A percentile compares a stretch with the other conserved stretches of the same genome.
Conservation (phyloP, 2,113 vertebrate species). For the Nothoprocta perdicaria region DNA sequence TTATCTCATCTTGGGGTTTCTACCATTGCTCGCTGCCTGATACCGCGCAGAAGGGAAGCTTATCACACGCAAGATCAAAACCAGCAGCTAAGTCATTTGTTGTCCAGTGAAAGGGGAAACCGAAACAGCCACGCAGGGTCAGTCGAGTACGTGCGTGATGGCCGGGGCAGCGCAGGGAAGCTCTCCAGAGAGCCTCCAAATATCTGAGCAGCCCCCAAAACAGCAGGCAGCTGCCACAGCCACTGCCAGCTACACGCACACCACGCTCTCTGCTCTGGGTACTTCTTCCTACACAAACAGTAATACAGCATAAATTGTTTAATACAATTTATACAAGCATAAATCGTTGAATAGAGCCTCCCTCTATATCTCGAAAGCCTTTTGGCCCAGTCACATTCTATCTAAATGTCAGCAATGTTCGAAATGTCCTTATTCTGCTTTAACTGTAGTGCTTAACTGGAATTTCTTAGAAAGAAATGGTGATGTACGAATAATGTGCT, state of each 20-base stretch:
- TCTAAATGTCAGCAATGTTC: neutral
- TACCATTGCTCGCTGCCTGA: neutral
- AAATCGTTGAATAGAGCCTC: neutral
- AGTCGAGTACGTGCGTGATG: fast-evolving
- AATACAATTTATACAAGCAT: neutral
- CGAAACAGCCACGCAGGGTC: fast-evolving
- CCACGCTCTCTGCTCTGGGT: neutral
- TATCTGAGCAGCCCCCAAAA: neutral
- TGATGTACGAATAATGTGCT: neutral
- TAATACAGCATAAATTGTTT: neutral
- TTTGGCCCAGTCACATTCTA: neutral
- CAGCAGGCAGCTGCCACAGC: neutral
- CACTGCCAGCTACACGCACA: neutral
- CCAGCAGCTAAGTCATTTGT: neutral
- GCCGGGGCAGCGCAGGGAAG: neutral
- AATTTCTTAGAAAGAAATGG: neutral
- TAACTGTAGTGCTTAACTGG: neutral
- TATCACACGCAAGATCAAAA: neutral
- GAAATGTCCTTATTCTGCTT: conserved; percentile 5
- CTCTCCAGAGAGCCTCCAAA: fast-evolving
- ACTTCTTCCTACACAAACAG: neutral
- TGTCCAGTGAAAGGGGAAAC: neutral
- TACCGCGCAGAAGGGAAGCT: neutral
- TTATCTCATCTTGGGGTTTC: neutral
- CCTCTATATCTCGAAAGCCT: neutral